A percentile compares a stretch with the other conserved stretches of the same genome.
Evolutionary conservation across 2,113 vertebrate genomes (phyloP).

Genomic region (Tupaia chinensis): DNA sequence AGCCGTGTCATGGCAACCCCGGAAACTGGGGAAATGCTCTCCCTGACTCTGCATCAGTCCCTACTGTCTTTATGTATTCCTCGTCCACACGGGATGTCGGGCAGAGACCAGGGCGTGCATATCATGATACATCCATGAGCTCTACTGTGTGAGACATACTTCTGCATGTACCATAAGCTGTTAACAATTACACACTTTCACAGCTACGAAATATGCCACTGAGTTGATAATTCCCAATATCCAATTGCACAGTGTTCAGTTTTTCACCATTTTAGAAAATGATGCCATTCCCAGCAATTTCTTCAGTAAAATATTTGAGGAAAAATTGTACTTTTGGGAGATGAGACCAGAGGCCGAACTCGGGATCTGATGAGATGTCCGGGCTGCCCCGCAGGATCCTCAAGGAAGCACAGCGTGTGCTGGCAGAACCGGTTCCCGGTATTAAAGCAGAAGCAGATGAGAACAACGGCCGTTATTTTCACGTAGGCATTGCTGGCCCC

Average conservation of each 20-base stretch:
- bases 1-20: not conserved
- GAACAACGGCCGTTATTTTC: constrained; percentile 97
- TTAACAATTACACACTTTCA: not conserved
- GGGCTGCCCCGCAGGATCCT: no score
- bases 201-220: not conserved
- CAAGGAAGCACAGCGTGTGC: constrained; percentile 96
- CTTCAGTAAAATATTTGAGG: not conserved
- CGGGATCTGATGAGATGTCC: no score
- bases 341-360: no score
- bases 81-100: not conserved
- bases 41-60: not conserved
- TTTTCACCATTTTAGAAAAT: not conserved
- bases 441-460: constrained; percentile 97
- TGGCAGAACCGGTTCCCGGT: constrained; percentile 96
- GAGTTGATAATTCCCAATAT: not conserved
- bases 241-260: not conserved
- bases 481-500: constrained; percentile 96
- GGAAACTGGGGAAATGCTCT: not conserved
- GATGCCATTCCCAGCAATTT: not conserved
- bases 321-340: not conserved
- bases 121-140: not conserved
- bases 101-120: not conserved
- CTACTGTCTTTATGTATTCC: not conserved
- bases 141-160: not conserved
- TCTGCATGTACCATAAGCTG: not conserved